A percentile compares a stretch with the other conserved stretches of the same genome.
phyloP scores from a whole-genome alignment of 2,888 invertebrate species.

The Allygus modestus region DNA sequence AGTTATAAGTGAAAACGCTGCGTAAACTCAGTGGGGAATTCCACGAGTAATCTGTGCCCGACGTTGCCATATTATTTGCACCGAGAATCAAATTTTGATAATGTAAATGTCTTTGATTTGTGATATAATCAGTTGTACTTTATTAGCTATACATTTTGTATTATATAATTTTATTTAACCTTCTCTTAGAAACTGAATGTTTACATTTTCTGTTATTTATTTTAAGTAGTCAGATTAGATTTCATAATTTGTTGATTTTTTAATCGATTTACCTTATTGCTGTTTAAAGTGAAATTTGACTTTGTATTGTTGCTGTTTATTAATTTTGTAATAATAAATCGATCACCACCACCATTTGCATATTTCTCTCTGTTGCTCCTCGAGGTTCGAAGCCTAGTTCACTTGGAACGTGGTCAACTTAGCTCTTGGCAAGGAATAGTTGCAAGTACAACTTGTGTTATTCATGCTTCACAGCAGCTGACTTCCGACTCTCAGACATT shows the following conservation, averaged over 20 bases:
- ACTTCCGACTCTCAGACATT: too few relatives aligned
- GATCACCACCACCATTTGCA: conserved; percentile 29
- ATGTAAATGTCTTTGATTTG: neutral
- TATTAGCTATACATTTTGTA: conserved; percentile 28
- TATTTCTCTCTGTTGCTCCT: too few relatives aligned
- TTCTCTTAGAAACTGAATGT: conserved; percentile 25
- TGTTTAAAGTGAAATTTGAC: conserved; percentile 40
- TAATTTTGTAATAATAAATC: conserved; percentile 57
- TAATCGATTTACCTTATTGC: neutral
- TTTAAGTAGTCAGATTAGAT: conserved; percentile 39
- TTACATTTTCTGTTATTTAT: conserved; percentile 49
- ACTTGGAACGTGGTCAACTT: too few relatives aligned
- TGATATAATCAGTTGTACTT: conserved; percentile 40
- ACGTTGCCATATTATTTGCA: conserved; percentile 53
- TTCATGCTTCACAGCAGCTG: too few relatives aligned
- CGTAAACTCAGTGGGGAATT: neutral
- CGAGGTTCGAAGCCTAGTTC: too few relatives aligned
- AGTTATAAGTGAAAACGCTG: conserved; percentile 18
- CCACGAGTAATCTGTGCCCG: neutral
- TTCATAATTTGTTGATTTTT: conserved; percentile 19
- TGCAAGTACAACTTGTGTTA: too few relatives aligned
- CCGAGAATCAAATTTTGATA: conserved; percentile 35
- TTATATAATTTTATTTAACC: conserved; percentile 40
- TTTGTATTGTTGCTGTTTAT: conserved; percentile 56
- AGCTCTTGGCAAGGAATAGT: too few relatives aligned